These are phyloP conservation scores for Scelioninae gen. 1 DNA, from an alignment of 2,888 invertebrate genomes.

Conservation along the genomic window DNA sequence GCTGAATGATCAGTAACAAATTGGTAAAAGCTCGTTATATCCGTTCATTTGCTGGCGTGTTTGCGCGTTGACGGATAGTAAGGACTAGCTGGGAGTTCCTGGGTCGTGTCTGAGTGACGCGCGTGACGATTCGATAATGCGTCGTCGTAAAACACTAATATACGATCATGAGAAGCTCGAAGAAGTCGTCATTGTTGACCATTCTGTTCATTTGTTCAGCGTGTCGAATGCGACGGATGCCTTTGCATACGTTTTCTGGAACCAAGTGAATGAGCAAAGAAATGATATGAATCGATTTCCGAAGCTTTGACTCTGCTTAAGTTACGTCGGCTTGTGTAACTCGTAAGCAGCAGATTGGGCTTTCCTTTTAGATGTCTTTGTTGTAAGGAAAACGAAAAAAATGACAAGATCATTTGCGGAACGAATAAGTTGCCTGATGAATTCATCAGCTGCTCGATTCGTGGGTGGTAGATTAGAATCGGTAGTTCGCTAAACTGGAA, in stretches of 20 bases:
- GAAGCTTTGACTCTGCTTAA: slow-evolving; percentile 48
- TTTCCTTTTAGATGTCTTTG: slow-evolving; percentile 32
- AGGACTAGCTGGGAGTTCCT: slow-evolving; percentile 52
- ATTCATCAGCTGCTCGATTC: slow-evolving; percentile 56
- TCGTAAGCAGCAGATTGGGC: slow-evolving; percentile 30
- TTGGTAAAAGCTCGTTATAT: slow-evolving; percentile 45
- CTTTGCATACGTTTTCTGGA: slow-evolving; percentile 70
- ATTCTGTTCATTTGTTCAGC: slow-evolving; percentile 74
- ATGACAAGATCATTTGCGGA: slow-evolving; percentile 61
- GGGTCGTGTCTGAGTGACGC: too few relatives aligned
- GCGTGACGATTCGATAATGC: too few relatives aligned
- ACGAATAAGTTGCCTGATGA: slow-evolving; percentile 39
- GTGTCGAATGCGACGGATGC: slow-evolving; percentile 75
- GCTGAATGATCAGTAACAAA: slow-evolving; percentile 25
- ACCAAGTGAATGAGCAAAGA: slow-evolving; percentile 49
- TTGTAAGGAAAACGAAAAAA: slow-evolving; percentile 40
- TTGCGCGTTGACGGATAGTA: slow-evolving; percentile 51
- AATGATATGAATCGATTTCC: slow-evolving; percentile 66
- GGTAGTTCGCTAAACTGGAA: slow-evolving; percentile 16
- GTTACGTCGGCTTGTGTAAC: slow-evolving; percentile 53
- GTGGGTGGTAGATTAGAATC: slow-evolving; percentile 52
- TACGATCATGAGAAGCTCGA: too few relatives aligned
- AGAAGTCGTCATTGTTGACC: slow-evolving; percentile 72
- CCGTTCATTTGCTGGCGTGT: slow-evolving; percentile 38
- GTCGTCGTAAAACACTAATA: too few relatives aligned